Evolutionary conservation across 2,797 vertebrate genomes (phyloP), one percentile per base, ranked within the genome.

Genomic region (Syngnathus rostellatus): DNA sequence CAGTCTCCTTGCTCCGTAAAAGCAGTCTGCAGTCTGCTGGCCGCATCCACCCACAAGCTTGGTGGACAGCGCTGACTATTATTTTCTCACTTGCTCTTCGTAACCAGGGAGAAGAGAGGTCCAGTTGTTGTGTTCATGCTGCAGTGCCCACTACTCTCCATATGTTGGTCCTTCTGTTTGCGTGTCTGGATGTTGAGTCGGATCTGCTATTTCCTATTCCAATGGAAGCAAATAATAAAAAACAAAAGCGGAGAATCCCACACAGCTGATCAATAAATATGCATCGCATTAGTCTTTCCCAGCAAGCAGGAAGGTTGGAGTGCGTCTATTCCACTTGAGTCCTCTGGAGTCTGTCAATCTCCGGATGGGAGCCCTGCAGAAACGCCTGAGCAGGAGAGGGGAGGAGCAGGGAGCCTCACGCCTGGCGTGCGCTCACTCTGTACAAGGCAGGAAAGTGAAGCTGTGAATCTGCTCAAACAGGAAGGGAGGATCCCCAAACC

Each of bases 41-140:
- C 79, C 77, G 80, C 82, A 84, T 89, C 88, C 88, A 84, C 86
- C 86, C 86, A 87, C 88, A 59, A 77, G 74, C 81, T 81, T 74
- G 9, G 75, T 81, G 79, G 78, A 85, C 76, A 84, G 77, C 72
- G 81, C 81, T 77, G 80, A 77, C 68, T 84, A 69, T 80, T 82
- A 77, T 86, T 46, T 46, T 80, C 80, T 83, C 81, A 77, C 77
- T 84, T 78, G 78, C 78, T 83, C 72, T 83, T 77, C 81, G 81
- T 81, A 79, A 85, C 76, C 76, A 83, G 71, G 77, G 84, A 82
- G 72, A 83, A 72, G 71, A 84, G 74, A 83, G 78, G 86, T 87
- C 85, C 86, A 86, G 85, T 86, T 86, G 84, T 75, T 78, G 83
- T 67, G 82, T 84, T 83, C 81, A 85, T 73, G 77, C 85, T 65